Base-by-base conservation (phyloP, 2,113 vertebrate genomes). In the Theristicus caerulescens region DNA sequence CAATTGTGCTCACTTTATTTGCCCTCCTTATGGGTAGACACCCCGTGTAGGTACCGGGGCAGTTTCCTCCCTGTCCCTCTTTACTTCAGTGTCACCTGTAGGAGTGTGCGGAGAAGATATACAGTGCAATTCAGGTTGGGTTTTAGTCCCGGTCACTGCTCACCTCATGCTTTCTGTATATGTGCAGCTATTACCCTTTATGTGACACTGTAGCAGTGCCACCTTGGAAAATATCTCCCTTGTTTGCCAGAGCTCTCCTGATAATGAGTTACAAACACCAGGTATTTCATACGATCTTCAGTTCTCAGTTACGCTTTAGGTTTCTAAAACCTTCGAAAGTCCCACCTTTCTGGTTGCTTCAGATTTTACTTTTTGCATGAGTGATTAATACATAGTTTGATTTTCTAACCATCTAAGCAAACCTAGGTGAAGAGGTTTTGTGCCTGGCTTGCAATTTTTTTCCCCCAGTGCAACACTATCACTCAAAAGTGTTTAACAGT, bases 11-110 rank as follows among this genome's bases (percentile, higher is more conserved):
- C 17, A 6, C 16, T 81, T 38, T 34, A 22, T 82, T 87, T 80
- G 36, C n/a, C 26, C 12, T 66, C 46, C 25, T 31, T 9, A 14
- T 1, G 7, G 31, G 9, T 1, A 51, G 24, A 16, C 7, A 80
- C 6, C 13, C 16, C 0, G 0, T 26, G n/a, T 25, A 36, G 31
- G 13, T 34, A 54, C 11, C n/a, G 34, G 42, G 21, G 9, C 7
- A 42, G 11, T 40, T 71, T 86, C 26, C 29, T 83, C 22, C 47
- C 29, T 59, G 19, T 22, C 5, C 7, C 24, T 55, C 16, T 78
- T 72, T 12, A 11, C 29, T 71, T 51, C 59, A 25, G 0, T 34
- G 20, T 31, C 76, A 61, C 51, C 36, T 59, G 34, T 14, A 73
- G 38, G 24, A 80, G 25, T 2, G 14, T 55, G 46, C 22, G n/a